Conservation (phyloP, 2,888 invertebrate genomes). For the Synergus japonicus region DNA sequence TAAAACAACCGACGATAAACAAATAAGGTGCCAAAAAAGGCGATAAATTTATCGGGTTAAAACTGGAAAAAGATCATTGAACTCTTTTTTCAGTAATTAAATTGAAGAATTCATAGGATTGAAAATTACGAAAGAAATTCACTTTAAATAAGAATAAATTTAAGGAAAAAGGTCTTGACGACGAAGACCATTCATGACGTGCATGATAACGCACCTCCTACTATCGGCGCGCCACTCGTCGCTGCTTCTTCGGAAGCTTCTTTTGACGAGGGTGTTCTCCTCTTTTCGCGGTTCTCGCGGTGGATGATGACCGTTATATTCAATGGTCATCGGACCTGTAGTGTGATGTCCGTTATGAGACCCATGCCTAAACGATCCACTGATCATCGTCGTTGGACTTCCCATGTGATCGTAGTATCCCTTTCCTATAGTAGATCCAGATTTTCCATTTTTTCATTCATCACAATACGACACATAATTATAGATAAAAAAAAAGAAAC, state of each 20-base stretch:
- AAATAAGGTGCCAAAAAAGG: too few relatives aligned
- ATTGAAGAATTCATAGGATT: too few relatives aligned
- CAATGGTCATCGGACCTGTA: conserved; percentile 67
- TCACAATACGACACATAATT: not conserved
- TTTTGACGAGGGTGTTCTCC: conserved; percentile 71
- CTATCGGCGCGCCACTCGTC: conserved; percentile 75
- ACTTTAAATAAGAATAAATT: not conserved
- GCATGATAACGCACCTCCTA: conserved; percentile 73
- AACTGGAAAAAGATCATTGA: not conserved
- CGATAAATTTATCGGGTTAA: too few relatives aligned
- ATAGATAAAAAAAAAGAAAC: not conserved
- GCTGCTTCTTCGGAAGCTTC: conserved; percentile 74
- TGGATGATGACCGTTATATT: conserved; percentile 73
- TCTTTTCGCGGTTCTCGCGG: conserved; percentile 74
- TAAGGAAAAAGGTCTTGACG: conserved; percentile 44
- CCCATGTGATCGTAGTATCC: conserved; percentile 70
- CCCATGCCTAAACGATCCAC: conserved; percentile 67
- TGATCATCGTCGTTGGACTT: conserved; percentile 68
- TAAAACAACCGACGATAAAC: too few relatives aligned
- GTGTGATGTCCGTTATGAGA: conserved; percentile 70
- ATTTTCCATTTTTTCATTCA: not conserved
- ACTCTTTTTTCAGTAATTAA: not conserved
- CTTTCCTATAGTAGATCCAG: conserved; percentile 76
- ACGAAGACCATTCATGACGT: conserved; percentile 16
- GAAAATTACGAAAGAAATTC: too few relatives aligned